These are phyloP conservation scores for Erebia epiphron DNA, from an alignment of 2,888 invertebrate genomes.

Conservation along the genomic window DNA sequence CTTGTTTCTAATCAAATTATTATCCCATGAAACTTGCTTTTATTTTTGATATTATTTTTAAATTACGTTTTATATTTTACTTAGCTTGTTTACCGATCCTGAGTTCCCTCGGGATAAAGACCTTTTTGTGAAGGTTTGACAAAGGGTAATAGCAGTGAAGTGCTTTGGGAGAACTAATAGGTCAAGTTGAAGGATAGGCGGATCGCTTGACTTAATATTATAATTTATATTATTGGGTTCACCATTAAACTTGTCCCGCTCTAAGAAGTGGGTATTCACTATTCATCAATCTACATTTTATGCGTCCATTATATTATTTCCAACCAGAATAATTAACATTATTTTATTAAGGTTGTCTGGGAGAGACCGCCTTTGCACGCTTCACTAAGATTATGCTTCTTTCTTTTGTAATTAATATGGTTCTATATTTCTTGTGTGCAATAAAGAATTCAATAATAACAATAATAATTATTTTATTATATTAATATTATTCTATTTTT, in stretches of 20 bases:
- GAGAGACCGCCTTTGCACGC: no score
- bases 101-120: background rate
- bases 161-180: conserved; percentile 4
- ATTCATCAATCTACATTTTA: no score
- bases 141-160: conserved; percentile 4
- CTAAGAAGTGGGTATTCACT: background rate
- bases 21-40: background rate
- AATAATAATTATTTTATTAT: no score
- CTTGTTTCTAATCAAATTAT: background rate
- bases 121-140: background rate
- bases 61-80: background rate
- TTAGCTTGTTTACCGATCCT: background rate
- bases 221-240: conserved; percentile 1
- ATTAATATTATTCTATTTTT: no score
- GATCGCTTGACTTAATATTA: background rate
- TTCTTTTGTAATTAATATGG: no score
- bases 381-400: no score
- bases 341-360: no score
- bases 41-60: no score
- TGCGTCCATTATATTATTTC: no score
- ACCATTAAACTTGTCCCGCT: background rate
- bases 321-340: no score
- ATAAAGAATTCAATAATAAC: no score
- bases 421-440: no score
- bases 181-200: conserved; percentile 1